Conservation (phyloP, 2,888 invertebrate species). For the Amphimallon solstitiale region DNA sequence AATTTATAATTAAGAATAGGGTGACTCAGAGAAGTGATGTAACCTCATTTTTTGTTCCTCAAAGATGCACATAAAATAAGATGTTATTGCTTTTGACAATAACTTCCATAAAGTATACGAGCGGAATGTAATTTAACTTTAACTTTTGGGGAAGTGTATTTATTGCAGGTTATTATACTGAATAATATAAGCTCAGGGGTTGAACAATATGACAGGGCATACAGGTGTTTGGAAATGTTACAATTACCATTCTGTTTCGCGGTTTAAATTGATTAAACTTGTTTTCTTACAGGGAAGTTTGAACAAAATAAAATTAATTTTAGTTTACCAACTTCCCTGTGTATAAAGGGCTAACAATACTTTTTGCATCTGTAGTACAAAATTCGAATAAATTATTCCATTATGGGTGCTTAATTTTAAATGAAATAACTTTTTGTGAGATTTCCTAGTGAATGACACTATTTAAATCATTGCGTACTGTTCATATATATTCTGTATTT, state of each 20-base stretch:
- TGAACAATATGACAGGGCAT: constrained; percentile 11
- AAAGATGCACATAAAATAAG: constrained; percentile 12
- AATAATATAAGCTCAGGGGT: constrained; percentile 17
- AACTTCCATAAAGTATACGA: constrained; percentile 3
- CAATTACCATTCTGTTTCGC: constrained; percentile 27
- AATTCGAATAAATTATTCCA: constrained; percentile 17
- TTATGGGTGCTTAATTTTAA: constrained; percentile 3
- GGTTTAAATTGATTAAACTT: constrained; percentile 28
- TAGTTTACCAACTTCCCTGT: neutral
- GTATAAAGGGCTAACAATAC: constrained; percentile 16
- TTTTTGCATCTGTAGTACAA: constrained; percentile 5
- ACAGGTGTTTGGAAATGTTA: constrained; percentile 27
- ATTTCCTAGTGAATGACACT: too few relatives aligned
- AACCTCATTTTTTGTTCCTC: neutral
- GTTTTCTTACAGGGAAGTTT: constrained; percentile 20
- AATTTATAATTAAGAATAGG: too few relatives aligned
- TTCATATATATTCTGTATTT: too few relatives aligned
- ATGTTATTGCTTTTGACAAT: constrained; percentile 28
- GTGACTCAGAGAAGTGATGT: too few relatives aligned
- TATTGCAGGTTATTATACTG: constrained; percentile 22
- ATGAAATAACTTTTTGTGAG: neutral
- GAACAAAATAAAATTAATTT: constrained; percentile 29
- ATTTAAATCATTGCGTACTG: too few relatives aligned
- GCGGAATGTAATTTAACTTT: constrained; percentile 17
- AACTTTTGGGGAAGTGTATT: constrained; percentile 17